Evolutionary conservation across 1,140 invertebrate genomes (phyloP), one percentile per base, ranked within the genome.

Genomic region (Trichoplusia ni): DNA sequence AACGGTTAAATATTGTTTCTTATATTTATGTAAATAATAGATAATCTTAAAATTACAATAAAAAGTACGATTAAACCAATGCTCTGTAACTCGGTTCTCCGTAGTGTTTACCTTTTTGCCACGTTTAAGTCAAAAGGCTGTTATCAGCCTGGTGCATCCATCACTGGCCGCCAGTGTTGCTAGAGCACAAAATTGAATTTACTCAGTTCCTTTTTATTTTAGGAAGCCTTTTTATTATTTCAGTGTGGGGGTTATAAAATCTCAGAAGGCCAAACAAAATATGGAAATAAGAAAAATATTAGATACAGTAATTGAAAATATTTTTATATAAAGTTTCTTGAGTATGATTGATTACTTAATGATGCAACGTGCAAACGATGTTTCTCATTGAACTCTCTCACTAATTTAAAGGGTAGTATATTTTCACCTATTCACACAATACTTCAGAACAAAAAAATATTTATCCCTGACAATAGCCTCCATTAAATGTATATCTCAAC

Each of bases 141-240:
- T 71, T 79, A 79, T 79, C 77, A 59, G 44, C 14, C 14, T 59
- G 37, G 67, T 67, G 77, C 71, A 79, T 75, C 74, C 77, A 79
- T 79, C 77, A 77, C 44, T 27, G 35, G 40, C 33, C 59, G 47
- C 29, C 13, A 35, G 61, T 27, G 47, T 51, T 51, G 29, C 47
- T 29, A 35, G 29, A 16, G 29, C 19, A 33, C 29, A 51, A 51
- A 51, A 51, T 51, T 29, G 18, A 13, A 35, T 51, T 51, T 51
- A 51, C 35, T 51, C 35, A 18, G 40, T 44, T 4, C 2, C 4
- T 51, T 21, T 33, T 31, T 49, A n/a, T 18, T 49, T 14, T 31
- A n/a, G 9, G 1, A 21, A 4, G 4, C 13, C 9, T 7, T 51
- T n/a, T 5, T 33, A 18, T 21, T 8, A 51, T 51, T 11, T 38